Percentiles rank a stretch among this genome's conserved stretches.
Evolutionary conservation across 2,888 invertebrate genomes (phyloP).

Genomic region (Chloroclysta siterata): DNA sequence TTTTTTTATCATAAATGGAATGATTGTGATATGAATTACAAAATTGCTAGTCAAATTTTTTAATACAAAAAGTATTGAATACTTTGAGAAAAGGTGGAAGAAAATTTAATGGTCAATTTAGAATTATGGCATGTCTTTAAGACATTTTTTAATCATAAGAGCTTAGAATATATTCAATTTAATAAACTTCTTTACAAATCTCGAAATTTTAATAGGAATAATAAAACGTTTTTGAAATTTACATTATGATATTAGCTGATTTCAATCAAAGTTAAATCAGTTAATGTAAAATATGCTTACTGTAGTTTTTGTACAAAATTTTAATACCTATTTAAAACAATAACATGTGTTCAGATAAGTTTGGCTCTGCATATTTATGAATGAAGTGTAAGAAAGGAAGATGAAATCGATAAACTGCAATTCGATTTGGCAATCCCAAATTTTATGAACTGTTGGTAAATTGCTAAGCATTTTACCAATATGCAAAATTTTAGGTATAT

Average conservation of each 20-base stretch:
- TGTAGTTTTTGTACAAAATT: not conserved
- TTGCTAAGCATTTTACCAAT: not conserved
- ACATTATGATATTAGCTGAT: constrained; percentile 17
- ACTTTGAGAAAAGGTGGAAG: constrained; percentile 9
- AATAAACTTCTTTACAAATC: constrained; percentile 18
- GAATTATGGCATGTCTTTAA: constrained; percentile 20
- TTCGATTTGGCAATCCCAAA: not conserved
- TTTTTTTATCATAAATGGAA: constrained; percentile 10
- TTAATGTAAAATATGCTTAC: not conserved
- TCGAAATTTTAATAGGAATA: not conserved
- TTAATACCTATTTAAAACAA: not conserved
- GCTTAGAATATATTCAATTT: constrained; percentile 18
- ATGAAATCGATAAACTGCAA: not conserved
- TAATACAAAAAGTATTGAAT: constrained; percentile 21
- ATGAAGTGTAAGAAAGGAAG: too few species aligned
- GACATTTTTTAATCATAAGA: constrained; percentile 21
- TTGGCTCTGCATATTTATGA: not conserved
- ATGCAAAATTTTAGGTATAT: not conserved
- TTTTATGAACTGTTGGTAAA: too few species aligned
- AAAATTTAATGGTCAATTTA: constrained; percentile 10
- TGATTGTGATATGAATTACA: constrained; percentile 21
- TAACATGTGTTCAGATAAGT: not conserved
- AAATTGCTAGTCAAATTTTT: constrained; percentile 26
- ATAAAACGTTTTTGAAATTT: not conserved
- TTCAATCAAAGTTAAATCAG: not conserved